Conservation (phyloP, 2,888 invertebrate genomes). For the Ectropis crepuscularia region DNA sequence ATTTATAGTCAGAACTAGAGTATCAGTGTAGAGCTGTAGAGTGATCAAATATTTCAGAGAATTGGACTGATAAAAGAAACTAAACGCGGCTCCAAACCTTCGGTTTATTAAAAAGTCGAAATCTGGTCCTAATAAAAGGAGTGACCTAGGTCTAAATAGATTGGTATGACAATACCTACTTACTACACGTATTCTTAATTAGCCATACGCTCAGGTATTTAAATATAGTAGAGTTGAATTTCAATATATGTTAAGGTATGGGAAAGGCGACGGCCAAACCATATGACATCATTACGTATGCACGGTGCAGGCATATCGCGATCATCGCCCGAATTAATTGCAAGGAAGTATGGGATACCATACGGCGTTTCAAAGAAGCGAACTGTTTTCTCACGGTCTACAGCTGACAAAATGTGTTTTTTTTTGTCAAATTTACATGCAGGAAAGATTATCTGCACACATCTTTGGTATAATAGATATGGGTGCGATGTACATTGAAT, state of each 20-base stretch:
- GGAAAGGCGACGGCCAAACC: conserved; percentile 64
- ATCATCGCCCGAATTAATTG: conserved; percentile 79
- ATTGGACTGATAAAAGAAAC: neutral
- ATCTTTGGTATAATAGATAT: conserved; percentile 7
- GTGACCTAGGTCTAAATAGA: neutral
- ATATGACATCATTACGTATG: conserved; percentile 76
- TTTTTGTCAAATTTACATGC: conserved; percentile 32
- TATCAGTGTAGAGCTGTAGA: conserved; percentile 10
- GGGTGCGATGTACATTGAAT: neutral
- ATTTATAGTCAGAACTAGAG: conserved; percentile 9
- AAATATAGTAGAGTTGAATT: conserved; percentile 41
- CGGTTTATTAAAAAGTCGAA: neutral
- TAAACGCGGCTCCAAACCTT: neutral
- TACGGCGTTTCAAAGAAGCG: conserved; percentile 66
- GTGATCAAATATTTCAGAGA: conserved; percentile 3
- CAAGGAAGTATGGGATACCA: conserved; percentile 76
- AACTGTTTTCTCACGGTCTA: conserved; percentile 70
- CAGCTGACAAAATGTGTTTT: conserved; percentile 41
- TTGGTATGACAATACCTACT: neutral
- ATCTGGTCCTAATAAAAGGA: neutral
- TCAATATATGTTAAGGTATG: conserved; percentile 58
- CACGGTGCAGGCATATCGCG: conserved; percentile 71
- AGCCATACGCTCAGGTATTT: conserved; percentile 36
- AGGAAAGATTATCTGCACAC: conserved; percentile 29
- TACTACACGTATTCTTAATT: conserved; percentile 31